phyloP scores from a whole-genome alignment of 2,113 vertebrate species.

The Phyllostomus hastatus region DNA sequence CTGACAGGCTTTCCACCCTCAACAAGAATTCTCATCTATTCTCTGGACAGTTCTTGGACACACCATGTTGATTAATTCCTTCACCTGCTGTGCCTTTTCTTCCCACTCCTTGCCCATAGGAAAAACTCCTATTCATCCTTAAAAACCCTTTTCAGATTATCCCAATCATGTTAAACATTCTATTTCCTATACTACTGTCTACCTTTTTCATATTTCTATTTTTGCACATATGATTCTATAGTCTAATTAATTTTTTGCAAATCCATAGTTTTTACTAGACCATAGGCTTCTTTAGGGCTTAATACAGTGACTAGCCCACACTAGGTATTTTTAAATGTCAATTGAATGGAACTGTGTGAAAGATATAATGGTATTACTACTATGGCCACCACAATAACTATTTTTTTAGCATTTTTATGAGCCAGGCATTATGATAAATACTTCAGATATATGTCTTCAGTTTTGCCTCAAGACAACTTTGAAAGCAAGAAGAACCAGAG shows the following conservation, averaged over 20 bases:
- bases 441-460: neutral
- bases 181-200: neutral
- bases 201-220: neutral
- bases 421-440: neutral
- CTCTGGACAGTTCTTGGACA: neutral
- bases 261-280: neutral
- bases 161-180: neutral
- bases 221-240: neutral
- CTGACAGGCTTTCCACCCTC: slow-evolving; percentile 23
- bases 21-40: neutral
- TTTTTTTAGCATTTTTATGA: neutral
- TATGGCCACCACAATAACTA: neutral
- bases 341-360: neutral
- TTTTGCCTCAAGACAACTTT: neutral
- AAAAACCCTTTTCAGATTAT: neutral
- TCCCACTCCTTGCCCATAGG: neutral
- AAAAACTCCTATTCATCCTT: slow-evolving; percentile 44
- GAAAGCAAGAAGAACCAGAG: neutral
- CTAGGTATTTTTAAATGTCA: neutral
- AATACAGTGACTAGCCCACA: neutral
- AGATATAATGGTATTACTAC: neutral
- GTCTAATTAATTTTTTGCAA: neutral
- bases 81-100: neutral
- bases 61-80: neutral
- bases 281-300: neutral